Evolutionary conservation across 1,140 invertebrate species (phyloP).

Genomic region (Hylaeus volcanicus): DNA sequence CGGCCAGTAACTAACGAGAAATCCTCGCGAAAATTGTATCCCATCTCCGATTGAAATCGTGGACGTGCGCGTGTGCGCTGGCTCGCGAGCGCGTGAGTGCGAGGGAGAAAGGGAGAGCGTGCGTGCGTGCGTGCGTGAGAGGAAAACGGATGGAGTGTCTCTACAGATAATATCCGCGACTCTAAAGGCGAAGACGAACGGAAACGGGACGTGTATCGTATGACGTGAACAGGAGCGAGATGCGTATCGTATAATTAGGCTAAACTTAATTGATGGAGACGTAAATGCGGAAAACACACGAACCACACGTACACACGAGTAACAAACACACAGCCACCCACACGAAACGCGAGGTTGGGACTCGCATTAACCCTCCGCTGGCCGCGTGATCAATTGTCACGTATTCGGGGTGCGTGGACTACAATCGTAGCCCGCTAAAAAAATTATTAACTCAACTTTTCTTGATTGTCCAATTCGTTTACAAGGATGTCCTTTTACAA

Average conservation of each 20-base stretch:
- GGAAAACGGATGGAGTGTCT: background rate
- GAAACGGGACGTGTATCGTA: conserved; percentile 31
- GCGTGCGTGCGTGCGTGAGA: conserved; percentile 24
- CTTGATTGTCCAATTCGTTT: no score
- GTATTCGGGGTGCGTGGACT: no score
- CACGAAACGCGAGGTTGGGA: conserved; percentile 63
- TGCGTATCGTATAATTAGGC: conserved; percentile 35
- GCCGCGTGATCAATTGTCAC: no score
- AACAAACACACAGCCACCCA: conserved; percentile 19
- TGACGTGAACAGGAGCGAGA: conserved; percentile 2
- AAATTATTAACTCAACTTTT: no score
- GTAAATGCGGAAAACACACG: background rate
- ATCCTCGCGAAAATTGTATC: no score
- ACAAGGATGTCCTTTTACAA: no score
- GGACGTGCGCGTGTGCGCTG: conserved; percentile 14
- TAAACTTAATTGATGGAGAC: conserved; percentile 10
- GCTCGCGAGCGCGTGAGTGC: conserved; percentile 1
- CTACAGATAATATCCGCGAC: no score
- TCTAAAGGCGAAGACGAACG: conserved; percentile 21
- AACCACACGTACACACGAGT: conserved; percentile 7
- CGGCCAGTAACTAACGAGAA: no score
- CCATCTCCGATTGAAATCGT: background rate
- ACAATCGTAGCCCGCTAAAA: no score
- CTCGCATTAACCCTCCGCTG: no score
- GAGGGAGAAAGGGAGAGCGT: conserved; percentile 14